A percentile compares a stretch with the other conserved stretches of the same genome.
Conservation (phyloP, 1,140 invertebrate genomes). For the Drosophila triauraria region DNA sequence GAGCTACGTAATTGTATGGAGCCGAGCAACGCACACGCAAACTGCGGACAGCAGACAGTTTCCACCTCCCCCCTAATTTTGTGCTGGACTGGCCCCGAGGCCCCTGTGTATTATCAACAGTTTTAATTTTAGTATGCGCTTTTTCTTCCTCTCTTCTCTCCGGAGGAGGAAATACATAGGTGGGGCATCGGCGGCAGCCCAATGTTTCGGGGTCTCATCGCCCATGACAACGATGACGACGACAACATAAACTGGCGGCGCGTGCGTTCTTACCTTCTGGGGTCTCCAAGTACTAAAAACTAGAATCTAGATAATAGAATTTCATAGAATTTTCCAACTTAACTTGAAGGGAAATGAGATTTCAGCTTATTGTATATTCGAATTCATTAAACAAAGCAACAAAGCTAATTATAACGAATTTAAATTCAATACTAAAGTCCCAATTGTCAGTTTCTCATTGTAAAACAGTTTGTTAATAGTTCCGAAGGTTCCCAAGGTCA, state of each 20-base stretch:
- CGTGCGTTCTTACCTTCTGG: conserved; percentile 23
- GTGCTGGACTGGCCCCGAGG: conserved; percentile 23
- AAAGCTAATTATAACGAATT: not conserved
- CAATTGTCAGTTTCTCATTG: not conserved
- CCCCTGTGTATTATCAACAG: conserved; percentile 42
- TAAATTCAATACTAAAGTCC: not conserved
- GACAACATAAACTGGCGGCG: conserved; percentile 11
- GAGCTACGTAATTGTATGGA: conserved; percentile 41
- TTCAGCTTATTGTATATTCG: too few species aligned
- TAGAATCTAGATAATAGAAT: too few species aligned
- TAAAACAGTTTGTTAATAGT: not conserved
- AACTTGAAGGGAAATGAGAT: too few species aligned
- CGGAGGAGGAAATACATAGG: conserved; percentile 5
- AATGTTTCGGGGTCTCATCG: conserved; percentile 13
- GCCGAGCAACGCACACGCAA: conserved; percentile 28
- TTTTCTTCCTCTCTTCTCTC: not conserved
- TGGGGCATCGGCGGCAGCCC: conserved; percentile 13
- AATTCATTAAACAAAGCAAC: not conserved
- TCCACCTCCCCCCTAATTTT: not conserved
- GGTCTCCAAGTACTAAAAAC: not conserved
- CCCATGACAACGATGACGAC: conserved; percentile 8
- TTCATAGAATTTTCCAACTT: not conserved
- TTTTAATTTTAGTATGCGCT: conserved; percentile 46
- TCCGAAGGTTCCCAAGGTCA: conserved; percentile 1
- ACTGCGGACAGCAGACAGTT: not conserved